Conservation (phyloP, 1,140 invertebrate species). For the Maconellicoccus hirsutus region DNA sequence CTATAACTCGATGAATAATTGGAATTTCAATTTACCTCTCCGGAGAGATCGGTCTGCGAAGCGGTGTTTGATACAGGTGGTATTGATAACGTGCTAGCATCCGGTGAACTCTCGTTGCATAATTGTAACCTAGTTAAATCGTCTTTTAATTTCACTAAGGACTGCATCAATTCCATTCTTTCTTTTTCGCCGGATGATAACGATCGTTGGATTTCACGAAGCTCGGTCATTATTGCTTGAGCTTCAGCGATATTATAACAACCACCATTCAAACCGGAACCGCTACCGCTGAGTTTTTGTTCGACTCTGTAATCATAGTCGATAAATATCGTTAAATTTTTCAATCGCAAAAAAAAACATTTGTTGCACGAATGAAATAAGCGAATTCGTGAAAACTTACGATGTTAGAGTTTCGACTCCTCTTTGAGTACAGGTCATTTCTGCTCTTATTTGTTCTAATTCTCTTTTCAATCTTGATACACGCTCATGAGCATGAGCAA, state of each 20-base stretch:
- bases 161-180: constrained; percentile 86
- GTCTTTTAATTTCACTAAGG: constrained; percentile 81
- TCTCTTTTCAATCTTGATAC: constrained; percentile 82
- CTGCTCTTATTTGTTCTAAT: constrained; percentile 78
- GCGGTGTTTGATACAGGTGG: constrained; percentile 63
- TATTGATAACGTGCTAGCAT: constrained; percentile 66
- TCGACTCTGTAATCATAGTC: constrained; percentile 25
- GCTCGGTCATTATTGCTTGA: constrained; percentile 83
- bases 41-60: constrained; percentile 87
- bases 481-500: constrained; percentile 72
- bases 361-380: neutral
- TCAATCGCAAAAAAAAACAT: constrained; percentile 14
- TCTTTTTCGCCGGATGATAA: constrained; percentile 82
- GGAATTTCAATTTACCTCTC: constrained; percentile 46
- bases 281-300: constrained; percentile 25
- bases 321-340: constrained; percentile 10
- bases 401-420: constrained; percentile 83
- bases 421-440: constrained; percentile 80
- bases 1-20: no score
- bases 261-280: constrained; percentile 51
- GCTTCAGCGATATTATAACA: constrained; percentile 88
- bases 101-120: constrained; percentile 59
- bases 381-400: constrained; percentile 41
- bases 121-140: constrained; percentile 76
- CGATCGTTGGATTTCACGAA: constrained; percentile 84